Evolutionary conservation across 2,888 invertebrate species (phyloP).

Genomic region (Ennomos quercinarius): DNA sequence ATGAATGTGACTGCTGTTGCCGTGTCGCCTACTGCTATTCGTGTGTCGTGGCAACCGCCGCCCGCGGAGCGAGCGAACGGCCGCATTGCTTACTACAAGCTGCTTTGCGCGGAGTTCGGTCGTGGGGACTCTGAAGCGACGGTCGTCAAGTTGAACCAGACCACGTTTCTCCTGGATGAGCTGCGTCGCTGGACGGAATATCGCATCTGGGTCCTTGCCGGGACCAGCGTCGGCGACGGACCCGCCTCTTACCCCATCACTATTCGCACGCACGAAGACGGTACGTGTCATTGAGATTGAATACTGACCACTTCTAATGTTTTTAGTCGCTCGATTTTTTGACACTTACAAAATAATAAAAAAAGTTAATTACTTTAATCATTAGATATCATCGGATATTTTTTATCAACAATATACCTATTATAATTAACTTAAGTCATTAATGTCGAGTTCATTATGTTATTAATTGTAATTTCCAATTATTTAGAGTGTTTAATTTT

Average conservation of each 20-base stretch:
- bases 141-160: constrained; percentile 91
- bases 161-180: constrained; percentile 93
- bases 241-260: constrained; percentile 96
- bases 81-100: constrained; percentile 97
- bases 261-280: constrained; percentile 98
- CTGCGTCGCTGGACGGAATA: constrained; percentile 98
- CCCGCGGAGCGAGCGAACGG: constrained; percentile 96
- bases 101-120: constrained; percentile 94
- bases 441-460: too few relatives aligned
- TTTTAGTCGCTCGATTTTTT: constrained; percentile 55
- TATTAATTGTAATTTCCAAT: too few relatives aligned
- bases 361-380: too few relatives aligned
- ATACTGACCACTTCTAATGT: constrained; percentile 27
- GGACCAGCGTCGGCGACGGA: constrained; percentile 98
- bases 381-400: too few relatives aligned
- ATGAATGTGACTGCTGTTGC: constrained; percentile 96
- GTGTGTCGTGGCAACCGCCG: constrained; percentile 97
- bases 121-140: constrained; percentile 94
- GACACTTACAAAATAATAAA: constrained; percentile 34
- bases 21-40: constrained; percentile 94
- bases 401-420: too few relatives aligned
- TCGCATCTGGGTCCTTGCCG: constrained; percentile 98
- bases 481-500: too few relatives aligned
- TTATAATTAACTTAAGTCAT: too few relatives aligned
- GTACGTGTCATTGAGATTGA: constrained; percentile 89